Evolutionary conservation across 2,113 vertebrate species (phyloP).

Genomic region (Mastomys coucha): DNA sequence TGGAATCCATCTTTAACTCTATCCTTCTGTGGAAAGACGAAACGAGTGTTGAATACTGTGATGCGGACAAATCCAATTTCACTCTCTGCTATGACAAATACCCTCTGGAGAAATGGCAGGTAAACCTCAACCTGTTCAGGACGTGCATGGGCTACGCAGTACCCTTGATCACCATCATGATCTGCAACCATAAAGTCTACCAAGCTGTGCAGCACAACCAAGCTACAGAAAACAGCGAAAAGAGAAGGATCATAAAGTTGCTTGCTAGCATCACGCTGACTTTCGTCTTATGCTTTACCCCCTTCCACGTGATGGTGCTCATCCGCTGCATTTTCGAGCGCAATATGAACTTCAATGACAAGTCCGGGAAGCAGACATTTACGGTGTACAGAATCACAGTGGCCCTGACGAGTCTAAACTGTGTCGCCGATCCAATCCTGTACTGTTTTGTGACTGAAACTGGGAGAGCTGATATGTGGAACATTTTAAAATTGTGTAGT

Average conservation of each 20-base stretch:
- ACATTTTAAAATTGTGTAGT: slow-evolving; percentile 82
- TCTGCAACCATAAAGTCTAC: slow-evolving; percentile 90
- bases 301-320: slow-evolving; percentile 90
- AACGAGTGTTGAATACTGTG: slow-evolving; percentile 78
- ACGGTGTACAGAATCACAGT: slow-evolving; percentile 89
- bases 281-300: slow-evolving; percentile 92
- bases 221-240: slow-evolving; percentile 89
- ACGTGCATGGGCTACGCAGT: slow-evolving; percentile 88
- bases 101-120: slow-evolving; percentile 85
- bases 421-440: slow-evolving; percentile 92
- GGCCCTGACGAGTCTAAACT: slow-evolving; percentile 91
- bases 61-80: slow-evolving; percentile 51
- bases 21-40: slow-evolving; percentile 85
- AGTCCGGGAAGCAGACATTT: slow-evolving; percentile 58
- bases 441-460: slow-evolving; percentile 94
- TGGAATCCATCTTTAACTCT: slow-evolving; percentile 88
- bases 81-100: slow-evolving; percentile 90
- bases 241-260: slow-evolving; percentile 88
- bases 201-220: slow-evolving; percentile 88
- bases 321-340: slow-evolving; percentile 86
- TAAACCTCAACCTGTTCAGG: slow-evolving; percentile 83
- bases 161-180: slow-evolving; percentile 88
- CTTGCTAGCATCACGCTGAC: slow-evolving; percentile 88
- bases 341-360: not conserved
- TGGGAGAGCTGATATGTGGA: slow-evolving; percentile 87